Evolutionary conservation across 2,113 vertebrate genomes (phyloP), one percentile per base, ranked within the genome.

Genomic region (Beaufortia kweichowensis): DNA sequence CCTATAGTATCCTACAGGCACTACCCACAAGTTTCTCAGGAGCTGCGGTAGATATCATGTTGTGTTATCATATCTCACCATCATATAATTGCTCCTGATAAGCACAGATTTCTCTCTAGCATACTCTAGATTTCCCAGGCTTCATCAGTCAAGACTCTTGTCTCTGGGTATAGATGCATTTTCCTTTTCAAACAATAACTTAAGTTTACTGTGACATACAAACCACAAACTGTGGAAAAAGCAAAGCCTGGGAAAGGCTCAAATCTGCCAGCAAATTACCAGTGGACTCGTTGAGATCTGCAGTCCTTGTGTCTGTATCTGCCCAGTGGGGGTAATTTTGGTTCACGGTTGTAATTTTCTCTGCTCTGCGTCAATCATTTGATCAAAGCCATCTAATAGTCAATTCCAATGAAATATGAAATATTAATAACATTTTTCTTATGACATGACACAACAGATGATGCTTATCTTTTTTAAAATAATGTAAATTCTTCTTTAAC

Each of bases 161-260:
- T 78, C 79, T 53, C 56, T 73, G 83, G 78, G 76, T 81, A 66
- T n/a, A 23, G 59, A 12, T 75, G 64, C 26, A 43, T 33, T 81
- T 66, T 43, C 48, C 68, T 60, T 19, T 39, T 62, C 64, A 57
- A 80, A 67, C 35, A 48, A 17, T 50, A 79, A 77, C 24, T 56
- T 77, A 57, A 79, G 21, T 63, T 61, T 80, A 80, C 79, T 73
- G 69, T 78, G 79, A 82, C 64, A 85, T 57, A 84, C 82, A 89
- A 89, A 87, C 86, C 81, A 60, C 84, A 86, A 79, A 72, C 79
- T 71, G 48, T 80, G 81, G 85, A 83, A 82, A 85, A 79, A 60
- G 60, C 31, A 33, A 77, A 82, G 85, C 87, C 84, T 90, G 90
- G 90, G 90, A 92, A 90, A 83, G 11, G 31, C 60, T 21, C 12